These are phyloP conservation scores for Propithecus perrieri DNA, from an alignment of 2,797 vertebrate genomes.

Conservation along the genomic window DNA sequence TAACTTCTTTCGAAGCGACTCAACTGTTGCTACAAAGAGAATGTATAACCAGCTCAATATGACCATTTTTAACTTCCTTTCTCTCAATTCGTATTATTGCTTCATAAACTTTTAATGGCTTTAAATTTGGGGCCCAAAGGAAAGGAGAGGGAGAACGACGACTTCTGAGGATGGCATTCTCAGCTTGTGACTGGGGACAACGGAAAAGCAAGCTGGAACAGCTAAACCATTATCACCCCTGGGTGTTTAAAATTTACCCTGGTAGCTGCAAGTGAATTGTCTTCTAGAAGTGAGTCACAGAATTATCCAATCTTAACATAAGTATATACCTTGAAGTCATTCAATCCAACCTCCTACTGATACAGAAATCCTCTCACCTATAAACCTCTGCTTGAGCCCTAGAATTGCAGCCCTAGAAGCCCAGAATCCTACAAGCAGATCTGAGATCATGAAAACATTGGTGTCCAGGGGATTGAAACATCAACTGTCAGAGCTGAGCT, in stretches of 20 bases:
- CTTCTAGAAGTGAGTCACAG: not conserved
- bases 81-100: not conserved
- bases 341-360: not conserved
- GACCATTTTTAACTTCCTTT: not conserved
- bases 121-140: not conserved
- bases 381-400: not conserved
- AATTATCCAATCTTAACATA: not conserved
- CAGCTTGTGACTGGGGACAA: not conserved
- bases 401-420: not conserved
- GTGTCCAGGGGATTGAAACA: not conserved
- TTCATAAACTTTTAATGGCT: not conserved
- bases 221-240: too few species aligned
- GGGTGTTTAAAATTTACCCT: not conserved
- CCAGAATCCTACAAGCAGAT: not conserved
- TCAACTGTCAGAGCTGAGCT: not conserved
- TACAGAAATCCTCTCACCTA: not conserved
- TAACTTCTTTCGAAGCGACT: conserved; percentile 65
- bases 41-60: not conserved
- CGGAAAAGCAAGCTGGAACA: not conserved
- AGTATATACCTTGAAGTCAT: not conserved
- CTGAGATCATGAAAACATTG: not conserved
- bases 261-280: not conserved
- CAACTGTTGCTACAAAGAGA: conserved; percentile 69
- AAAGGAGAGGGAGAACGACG: not conserved
- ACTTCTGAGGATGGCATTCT: not conserved